These are phyloP conservation scores for Dusona sp. DNA, from an alignment of 2,888 invertebrate genomes.

Conservation along the genomic window DNA sequence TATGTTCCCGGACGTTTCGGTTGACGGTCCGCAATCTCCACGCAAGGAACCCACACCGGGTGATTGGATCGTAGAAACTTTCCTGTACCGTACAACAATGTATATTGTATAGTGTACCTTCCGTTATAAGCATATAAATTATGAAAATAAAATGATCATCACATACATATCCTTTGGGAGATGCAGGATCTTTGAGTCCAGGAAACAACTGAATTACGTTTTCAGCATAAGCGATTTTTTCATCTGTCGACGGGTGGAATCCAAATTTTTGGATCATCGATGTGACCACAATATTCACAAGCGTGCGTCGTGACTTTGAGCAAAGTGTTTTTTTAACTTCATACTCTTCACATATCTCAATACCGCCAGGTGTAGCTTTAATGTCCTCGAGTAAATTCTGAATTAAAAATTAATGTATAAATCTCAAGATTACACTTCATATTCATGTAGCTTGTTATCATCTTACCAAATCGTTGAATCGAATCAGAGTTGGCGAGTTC, in stretches of 20 bases:
- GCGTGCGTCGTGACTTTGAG: constrained; percentile 38
- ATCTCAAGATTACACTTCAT: too few species aligned
- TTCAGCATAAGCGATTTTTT: constrained; percentile 48
- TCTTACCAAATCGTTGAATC: too few species aligned
- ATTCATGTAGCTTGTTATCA: too few species aligned
- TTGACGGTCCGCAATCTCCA: constrained; percentile 66
- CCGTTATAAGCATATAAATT: too few species aligned
- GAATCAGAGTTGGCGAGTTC: too few species aligned
- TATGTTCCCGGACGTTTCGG: constrained; percentile 19
- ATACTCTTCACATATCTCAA: constrained; percentile 48
- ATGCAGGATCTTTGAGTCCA: constrained; percentile 45
- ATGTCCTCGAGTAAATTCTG: constrained; percentile 23
- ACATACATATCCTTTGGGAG: constrained; percentile 46
- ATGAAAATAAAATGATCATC: neutral
- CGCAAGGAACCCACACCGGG: constrained; percentile 57
- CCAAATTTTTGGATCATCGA: constrained; percentile 52
- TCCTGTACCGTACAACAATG: constrained; percentile 49
- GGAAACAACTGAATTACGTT: constrained; percentile 43
- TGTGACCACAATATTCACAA: constrained; percentile 58
- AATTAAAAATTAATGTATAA: neutral
- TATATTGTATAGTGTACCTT: constrained; percentile 12
- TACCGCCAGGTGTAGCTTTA: constrained; percentile 19
- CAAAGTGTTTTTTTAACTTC: constrained; percentile 10
- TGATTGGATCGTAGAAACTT: constrained; percentile 65
- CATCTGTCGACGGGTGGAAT: constrained; percentile 44